Evolutionary conservation across 1,140 invertebrate genomes (phyloP).

Genomic region (Pemphigus obesinymphae): DNA sequence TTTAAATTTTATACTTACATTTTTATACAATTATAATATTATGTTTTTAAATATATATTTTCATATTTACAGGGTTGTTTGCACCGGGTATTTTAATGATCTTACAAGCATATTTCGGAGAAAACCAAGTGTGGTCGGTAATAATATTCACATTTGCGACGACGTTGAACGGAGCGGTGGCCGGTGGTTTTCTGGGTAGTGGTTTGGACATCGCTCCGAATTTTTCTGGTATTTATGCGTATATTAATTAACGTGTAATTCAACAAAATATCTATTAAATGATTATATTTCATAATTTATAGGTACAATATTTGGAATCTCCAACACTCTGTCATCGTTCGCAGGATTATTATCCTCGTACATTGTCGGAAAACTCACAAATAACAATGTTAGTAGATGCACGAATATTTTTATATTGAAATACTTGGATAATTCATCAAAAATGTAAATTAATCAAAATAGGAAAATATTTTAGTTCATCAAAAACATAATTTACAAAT

Average conservation of each 20-base stretch:
- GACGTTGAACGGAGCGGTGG: constrained; percentile 81
- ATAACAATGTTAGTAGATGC: constrained; percentile 58
- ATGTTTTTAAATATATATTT: too few species aligned
- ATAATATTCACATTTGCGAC: constrained; percentile 69
- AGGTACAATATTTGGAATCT: constrained; percentile 79
- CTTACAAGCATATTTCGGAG: constrained; percentile 63
- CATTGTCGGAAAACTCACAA: constrained; percentile 78
- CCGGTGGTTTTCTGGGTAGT: constrained; percentile 81
- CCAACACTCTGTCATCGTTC: constrained; percentile 82
- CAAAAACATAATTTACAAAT: too few species aligned
- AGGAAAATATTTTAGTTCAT: too few species aligned
- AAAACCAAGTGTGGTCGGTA: constrained; percentile 64
- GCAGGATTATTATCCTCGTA: constrained; percentile 80
- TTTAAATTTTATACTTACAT: too few species aligned
- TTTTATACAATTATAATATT: too few species aligned
- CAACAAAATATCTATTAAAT: neutral
- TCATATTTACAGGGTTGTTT: constrained; percentile 23
- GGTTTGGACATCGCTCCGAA: constrained; percentile 84
- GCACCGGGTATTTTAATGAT: constrained; percentile 56
- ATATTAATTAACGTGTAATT: too few species aligned
- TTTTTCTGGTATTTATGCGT: constrained; percentile 65
- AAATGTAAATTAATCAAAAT: too few species aligned
- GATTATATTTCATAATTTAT: constrained; percentile 22
- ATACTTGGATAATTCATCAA: too few species aligned
- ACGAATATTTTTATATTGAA: too few species aligned